phyloP scores from a whole-genome alignment of 1,140 invertebrate genomes.

The Diprion similis region DNA sequence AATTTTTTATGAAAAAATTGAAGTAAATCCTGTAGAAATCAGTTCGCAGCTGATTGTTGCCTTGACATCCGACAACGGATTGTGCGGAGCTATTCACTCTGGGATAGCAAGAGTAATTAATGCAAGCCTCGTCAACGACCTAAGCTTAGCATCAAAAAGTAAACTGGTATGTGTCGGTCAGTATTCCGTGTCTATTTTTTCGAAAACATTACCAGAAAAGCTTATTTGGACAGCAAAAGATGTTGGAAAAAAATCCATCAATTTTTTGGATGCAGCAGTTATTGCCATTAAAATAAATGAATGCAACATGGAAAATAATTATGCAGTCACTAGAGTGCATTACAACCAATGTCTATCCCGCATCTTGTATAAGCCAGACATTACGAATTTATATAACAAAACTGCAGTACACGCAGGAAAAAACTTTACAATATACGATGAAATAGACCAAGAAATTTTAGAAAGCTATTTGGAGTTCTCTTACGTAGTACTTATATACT shows the following conservation, averaged over 20 bases:
- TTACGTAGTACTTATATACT: constrained; percentile 86
- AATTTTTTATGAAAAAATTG: constrained; percentile 83
- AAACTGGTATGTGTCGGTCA: constrained; percentile 92
- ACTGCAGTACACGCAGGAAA: constrained; percentile 70
- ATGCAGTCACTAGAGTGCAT: constrained; percentile 81
- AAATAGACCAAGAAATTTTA: constrained; percentile 85
- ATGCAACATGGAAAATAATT: constrained; percentile 72
- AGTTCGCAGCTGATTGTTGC: constrained; percentile 82
- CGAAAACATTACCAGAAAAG: constrained; percentile 78
- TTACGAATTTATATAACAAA: constrained; percentile 79
- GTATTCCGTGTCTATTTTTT: constrained; percentile 84
- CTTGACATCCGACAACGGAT: constrained; percentile 89
- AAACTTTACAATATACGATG: constrained; percentile 82
- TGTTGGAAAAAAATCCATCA: constrained; percentile 85
- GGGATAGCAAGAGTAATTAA: constrained; percentile 82
- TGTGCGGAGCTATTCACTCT: constrained; percentile 93
- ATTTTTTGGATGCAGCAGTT: constrained; percentile 85
- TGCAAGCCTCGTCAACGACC: constrained; percentile 65
- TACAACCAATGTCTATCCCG: constrained; percentile 91
- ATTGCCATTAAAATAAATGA: constrained; percentile 81
- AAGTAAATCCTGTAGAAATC: constrained; percentile 71
- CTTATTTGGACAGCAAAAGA: constrained; percentile 81
- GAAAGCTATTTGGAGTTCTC: constrained; percentile 92
- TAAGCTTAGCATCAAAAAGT: constrained; percentile 66
- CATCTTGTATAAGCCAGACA: constrained; percentile 82